Evolutionary conservation across 2,797 vertebrate genomes (phyloP), one percentile per base, ranked within the genome.

Genomic region (Hypotaenidia philippensis): DNA sequence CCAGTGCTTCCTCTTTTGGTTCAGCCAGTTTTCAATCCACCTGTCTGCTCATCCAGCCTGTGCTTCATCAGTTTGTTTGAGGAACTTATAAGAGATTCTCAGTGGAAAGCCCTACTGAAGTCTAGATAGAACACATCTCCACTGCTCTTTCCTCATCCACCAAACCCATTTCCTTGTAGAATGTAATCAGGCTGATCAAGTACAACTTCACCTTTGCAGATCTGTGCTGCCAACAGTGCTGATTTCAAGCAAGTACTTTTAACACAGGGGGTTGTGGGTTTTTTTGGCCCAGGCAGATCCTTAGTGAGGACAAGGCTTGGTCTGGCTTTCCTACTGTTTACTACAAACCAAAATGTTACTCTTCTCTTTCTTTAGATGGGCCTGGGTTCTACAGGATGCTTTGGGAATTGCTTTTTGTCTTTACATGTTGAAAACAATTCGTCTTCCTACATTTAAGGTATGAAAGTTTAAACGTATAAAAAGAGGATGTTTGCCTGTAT

Each of bases 381-480:
- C 99, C 52, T 99, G 99, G 99, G 97, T 99, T 94, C 98, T 99
- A 29, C 99, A 99, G 96, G 99, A 99, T 13, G 87, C 98, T 34
- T 98, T 99, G 98, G 99, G 99, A 63, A 99, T 99, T 2, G 98
- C 99, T 83, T 99, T 99, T 98, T 99, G 99, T 94, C 99, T 99
- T 74, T 99, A 99, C 97, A 99, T 99, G 99, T 97, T 99, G 87
- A 99, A 99, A 97, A 99, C 99, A 49, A 99, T 99, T 97, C 98
- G 99, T 68, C 98, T 99, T 57, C 99, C 99, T 77, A 99, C 99
- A 0, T 99, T 99, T 95, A 99, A 99, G 98, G 99, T 99, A 95
- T 74, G 94, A 6, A 32, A 38, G n/a, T 20, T 61, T 56, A 32
- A 36, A 31, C 3, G 61, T 7, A 3, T 16, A n/a, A 44, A 61